Conservation (phyloP, 2,113 vertebrate species). For the Eurypyga helias region DNA sequence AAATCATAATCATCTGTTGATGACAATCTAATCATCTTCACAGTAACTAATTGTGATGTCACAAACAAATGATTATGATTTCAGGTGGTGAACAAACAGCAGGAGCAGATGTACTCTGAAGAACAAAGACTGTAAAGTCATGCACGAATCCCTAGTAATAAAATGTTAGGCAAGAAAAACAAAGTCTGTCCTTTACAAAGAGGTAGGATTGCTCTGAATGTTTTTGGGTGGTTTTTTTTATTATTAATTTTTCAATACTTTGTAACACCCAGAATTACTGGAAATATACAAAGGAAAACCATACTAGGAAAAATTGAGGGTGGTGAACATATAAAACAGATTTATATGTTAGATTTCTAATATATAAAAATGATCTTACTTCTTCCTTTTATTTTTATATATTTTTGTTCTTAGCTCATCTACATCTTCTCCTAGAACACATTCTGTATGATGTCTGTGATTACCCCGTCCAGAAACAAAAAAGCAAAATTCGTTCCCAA, state of each 20-base stretch:
- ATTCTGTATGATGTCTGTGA: not conserved
- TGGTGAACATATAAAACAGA: not conserved
- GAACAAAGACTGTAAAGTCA: conserved; percentile 69
- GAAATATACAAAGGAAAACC: not conserved
- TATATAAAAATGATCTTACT: not conserved
- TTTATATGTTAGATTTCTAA: not conserved
- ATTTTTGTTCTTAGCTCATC: not conserved
- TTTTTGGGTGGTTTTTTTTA: not conserved
- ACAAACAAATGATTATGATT: conserved; percentile 73
- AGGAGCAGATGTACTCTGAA: conserved; percentile 70
- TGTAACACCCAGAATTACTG: not conserved
- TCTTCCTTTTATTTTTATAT: not conserved
- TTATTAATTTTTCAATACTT: not conserved
- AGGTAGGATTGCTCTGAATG: not conserved
- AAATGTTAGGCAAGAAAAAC: conserved; percentile 64
- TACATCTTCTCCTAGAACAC: not conserved
- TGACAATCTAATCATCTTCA: conserved; percentile 68
- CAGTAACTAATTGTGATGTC: conserved; percentile 69
- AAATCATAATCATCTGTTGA: conserved; percentile 72
- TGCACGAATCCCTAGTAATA: conserved; percentile 45
- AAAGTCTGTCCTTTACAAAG: conserved; percentile 18
- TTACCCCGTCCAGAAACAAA: not conserved
- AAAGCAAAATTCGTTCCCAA: not conserved
- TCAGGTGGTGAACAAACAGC: conserved; percentile 75
- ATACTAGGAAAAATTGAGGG: not conserved